Percentiles rank a stretch among this genome's conserved stretches.
Conservation (phyloP, 2,113 vertebrate genomes). For the Odobenus rosmarus region DNA sequence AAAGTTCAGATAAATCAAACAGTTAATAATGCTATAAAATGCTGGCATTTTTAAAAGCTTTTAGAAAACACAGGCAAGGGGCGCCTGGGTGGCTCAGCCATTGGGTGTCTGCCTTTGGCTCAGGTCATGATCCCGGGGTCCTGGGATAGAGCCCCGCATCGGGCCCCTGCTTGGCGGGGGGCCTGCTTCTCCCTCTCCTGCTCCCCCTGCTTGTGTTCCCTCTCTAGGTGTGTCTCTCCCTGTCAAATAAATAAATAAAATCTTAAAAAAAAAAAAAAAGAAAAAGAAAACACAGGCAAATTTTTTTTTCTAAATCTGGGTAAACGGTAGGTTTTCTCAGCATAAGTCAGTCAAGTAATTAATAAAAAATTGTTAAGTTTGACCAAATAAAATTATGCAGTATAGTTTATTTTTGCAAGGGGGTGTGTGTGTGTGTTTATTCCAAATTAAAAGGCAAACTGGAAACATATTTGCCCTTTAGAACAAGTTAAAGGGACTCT, state of each 20-base stretch:
- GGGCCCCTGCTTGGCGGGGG: too few relatives aligned
- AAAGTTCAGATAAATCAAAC: not conserved
- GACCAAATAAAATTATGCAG: not conserved
- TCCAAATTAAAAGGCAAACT: slow-evolving; percentile 27
- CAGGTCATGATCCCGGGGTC: too few relatives aligned
- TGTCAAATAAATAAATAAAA: too few relatives aligned
- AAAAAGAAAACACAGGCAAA: not conserved
- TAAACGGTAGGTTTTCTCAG: not conserved
- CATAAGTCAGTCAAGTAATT: not conserved
- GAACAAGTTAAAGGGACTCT: not conserved
- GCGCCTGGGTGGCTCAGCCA: too few relatives aligned
- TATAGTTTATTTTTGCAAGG: not conserved
- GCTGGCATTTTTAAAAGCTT: not conserved
- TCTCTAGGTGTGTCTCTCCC: too few relatives aligned
- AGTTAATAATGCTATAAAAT: not conserved
- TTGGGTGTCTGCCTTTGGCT: too few relatives aligned
- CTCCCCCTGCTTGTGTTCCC: too few relatives aligned
- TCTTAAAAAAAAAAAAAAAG: too few relatives aligned
- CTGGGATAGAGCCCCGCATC: too few relatives aligned
- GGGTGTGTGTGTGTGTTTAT: not conserved
- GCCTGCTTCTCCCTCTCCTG: too few relatives aligned
- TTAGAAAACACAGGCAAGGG: not conserved
- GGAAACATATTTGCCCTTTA: not conserved
- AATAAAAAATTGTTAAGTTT: not conserved
- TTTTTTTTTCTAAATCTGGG: not conserved